A percentile compares a stretch with the other conserved stretches of the same genome.
These are phyloP conservation scores for Agrilus mali DNA, from an alignment of 2,888 invertebrate genomes.

Conservation along the genomic window DNA sequence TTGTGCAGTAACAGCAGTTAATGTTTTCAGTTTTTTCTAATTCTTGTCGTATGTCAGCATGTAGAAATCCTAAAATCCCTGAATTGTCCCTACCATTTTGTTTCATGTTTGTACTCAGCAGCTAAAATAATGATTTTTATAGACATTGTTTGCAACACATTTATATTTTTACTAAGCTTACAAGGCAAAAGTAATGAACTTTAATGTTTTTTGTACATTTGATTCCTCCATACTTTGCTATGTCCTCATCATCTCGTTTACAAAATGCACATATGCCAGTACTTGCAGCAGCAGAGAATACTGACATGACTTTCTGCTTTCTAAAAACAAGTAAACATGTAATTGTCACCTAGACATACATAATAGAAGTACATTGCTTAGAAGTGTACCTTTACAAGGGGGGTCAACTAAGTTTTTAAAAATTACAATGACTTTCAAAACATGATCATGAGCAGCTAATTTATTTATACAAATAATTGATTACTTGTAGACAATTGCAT, in stretches of 20 bases:
- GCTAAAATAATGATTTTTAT: constrained; percentile 34
- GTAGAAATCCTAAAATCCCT: constrained; percentile 62
- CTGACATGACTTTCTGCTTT: no score
- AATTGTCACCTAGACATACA: no score
- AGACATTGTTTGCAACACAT: neutral
- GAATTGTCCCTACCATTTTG: constrained; percentile 56
- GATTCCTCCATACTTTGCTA: constrained; percentile 42
- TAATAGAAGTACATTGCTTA: no score
- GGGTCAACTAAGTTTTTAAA: no score
- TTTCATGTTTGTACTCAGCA: constrained; percentile 54
- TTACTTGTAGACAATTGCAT: no score
- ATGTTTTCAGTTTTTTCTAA: constrained; percentile 40
- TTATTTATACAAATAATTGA: no score
- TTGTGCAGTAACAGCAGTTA: constrained; percentile 52
- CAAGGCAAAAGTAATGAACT: constrained; percentile 67
- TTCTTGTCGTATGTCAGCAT: constrained; percentile 55
- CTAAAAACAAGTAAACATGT: no score
- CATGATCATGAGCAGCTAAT: no score
- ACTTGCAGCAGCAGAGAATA: no score
- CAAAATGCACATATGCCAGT: constrained; percentile 36
- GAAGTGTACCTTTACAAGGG: no score
- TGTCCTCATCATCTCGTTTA: constrained; percentile 37
- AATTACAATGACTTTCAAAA: no score
- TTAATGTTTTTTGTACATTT: constrained; percentile 42
- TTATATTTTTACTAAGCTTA: constrained; percentile 30